These are phyloP conservation scores for Dicyrtoma fusca DNA, from an alignment of 2,888 invertebrate species.

Conservation along the genomic window DNA sequence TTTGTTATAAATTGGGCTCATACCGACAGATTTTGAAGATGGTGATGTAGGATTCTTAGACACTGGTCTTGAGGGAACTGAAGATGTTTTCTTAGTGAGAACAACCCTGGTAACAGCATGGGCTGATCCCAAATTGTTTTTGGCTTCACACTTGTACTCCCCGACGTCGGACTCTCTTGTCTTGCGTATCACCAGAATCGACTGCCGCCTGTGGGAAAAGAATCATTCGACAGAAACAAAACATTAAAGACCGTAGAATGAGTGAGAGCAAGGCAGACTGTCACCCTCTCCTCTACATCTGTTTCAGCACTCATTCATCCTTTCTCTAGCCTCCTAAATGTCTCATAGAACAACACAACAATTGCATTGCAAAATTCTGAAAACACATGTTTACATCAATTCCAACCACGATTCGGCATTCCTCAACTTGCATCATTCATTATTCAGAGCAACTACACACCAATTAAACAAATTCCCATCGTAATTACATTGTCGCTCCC, in stretches of 20 bases:
- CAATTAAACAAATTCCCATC: too few relatives aligned
- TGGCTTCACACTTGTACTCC: slow-evolving; percentile 55
- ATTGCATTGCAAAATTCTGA: too few relatives aligned
- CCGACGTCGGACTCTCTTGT: slow-evolving; percentile 54
- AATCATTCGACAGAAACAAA: too few relatives aligned
- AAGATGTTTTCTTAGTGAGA: slow-evolving; percentile 30
- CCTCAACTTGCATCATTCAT: too few relatives aligned
- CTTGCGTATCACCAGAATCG: slow-evolving; percentile 56
- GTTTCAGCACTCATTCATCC: not conserved
- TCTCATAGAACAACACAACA: too few relatives aligned
- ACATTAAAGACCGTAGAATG: not conserved
- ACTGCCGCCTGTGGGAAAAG: slow-evolving; percentile 52
- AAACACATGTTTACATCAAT: too few relatives aligned
- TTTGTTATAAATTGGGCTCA: not conserved
- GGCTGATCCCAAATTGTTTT: slow-evolving; percentile 55
- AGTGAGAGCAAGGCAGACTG: not conserved
- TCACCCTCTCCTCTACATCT: not conserved
- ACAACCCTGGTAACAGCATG: slow-evolving; percentile 53
- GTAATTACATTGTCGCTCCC: too few relatives aligned
- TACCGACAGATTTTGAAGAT: slow-evolving; percentile 51
- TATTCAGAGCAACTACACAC: too few relatives aligned
- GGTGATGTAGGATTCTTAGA: slow-evolving; percentile 24
- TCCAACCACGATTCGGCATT: too few relatives aligned
- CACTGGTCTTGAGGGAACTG: slow-evolving; percentile 6
- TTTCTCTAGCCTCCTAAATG: too few relatives aligned